Evolutionary conservation across 2,113 vertebrate species (phyloP).

Genomic region (Scatophagus argus): DNA sequence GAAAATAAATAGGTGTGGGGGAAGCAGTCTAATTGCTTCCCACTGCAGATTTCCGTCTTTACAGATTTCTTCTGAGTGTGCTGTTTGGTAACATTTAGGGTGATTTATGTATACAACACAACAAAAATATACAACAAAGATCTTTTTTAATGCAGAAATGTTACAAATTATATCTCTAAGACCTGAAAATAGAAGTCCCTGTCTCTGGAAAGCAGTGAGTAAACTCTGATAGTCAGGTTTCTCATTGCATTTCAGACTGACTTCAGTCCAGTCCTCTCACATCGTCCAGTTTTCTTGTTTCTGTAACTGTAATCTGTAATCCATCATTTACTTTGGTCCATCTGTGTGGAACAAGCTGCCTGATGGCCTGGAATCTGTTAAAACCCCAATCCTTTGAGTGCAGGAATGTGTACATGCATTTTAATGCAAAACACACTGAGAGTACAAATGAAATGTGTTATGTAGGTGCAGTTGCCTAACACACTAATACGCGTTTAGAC

Average conservation of each 20-base stretch:
- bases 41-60: neutral
- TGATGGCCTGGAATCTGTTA: neutral
- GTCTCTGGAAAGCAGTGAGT: too few species aligned
- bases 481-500: neutral
- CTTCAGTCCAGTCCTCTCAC: neutral
- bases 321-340: neutral
- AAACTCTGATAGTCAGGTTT: too few species aligned
- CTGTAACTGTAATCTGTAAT: neutral
- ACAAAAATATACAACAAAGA: too few species aligned
- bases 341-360: neutral
- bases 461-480: neutral
- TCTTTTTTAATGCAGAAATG: too few species aligned
- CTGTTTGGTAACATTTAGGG: too few species aligned
- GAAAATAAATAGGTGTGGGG: neutral
- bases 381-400: too few species aligned
- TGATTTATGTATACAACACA: too few species aligned
- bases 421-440: neutral
- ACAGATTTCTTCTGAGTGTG: too few species aligned
- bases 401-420: neutral
- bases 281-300: neutral
- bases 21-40: neutral
- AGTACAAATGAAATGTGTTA: neutral
- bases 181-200: too few species aligned
- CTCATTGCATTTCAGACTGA: neutral
- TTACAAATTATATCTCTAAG: neutral